A percentile compares a stretch with the other conserved stretches of the same genome.
Conservation (phyloP, 2,113 vertebrate genomes). For the Fregetta grallaria region DNA sequence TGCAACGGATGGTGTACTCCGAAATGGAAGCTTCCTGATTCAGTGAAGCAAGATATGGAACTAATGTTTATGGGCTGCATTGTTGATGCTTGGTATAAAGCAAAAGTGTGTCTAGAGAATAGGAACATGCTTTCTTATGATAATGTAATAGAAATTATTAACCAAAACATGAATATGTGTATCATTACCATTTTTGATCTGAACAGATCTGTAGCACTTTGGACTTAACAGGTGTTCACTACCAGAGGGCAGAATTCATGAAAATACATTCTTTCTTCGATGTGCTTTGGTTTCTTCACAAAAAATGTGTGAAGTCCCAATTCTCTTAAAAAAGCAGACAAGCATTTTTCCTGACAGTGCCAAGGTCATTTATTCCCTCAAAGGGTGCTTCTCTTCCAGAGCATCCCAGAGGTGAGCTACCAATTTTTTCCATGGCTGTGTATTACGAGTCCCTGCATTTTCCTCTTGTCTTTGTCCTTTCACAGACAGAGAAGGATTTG, state of each 20-base stretch:
- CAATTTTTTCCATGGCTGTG: background rate
- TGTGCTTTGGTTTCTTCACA: background rate
- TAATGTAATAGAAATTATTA: background rate
- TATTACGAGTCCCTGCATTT: background rate
- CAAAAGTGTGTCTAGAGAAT: background rate
- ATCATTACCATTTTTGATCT: background rate
- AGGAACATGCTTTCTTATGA: background rate
- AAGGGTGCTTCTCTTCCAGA: background rate
- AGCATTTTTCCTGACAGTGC: background rate
- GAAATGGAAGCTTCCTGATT: background rate
- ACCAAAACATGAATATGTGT: background rate
- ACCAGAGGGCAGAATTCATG: background rate
- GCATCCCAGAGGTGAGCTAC: background rate
- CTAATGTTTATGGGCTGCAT: background rate
- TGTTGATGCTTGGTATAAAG: background rate
- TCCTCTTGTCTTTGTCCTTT: background rate
- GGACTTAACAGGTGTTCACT: background rate
- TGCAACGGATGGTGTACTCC: background rate
- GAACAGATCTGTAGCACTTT: background rate
- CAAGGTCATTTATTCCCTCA: background rate
- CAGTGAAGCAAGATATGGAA: background rate
- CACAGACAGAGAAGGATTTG: background rate
- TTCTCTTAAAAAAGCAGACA: background rate
- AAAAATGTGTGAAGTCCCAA: background rate
- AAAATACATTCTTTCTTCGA: background rate